Evolutionary conservation across 2,113 vertebrate genomes (phyloP).

Genomic region (Misgurnus anguillicaudatus): DNA sequence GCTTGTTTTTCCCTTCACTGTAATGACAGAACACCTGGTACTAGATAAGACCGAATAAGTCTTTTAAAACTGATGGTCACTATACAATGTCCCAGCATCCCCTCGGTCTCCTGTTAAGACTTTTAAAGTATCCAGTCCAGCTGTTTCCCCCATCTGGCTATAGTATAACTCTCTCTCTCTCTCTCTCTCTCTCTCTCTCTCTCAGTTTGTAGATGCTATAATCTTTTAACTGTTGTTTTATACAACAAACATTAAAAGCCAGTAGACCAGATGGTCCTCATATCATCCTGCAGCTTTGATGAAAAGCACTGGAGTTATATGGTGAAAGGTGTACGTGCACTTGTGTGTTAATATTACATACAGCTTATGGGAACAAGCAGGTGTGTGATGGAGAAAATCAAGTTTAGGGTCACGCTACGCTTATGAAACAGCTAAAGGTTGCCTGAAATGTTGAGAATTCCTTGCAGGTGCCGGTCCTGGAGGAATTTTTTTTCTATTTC

Average conservation of each 20-base stretch:
- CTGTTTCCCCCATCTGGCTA: conserved; percentile 92
- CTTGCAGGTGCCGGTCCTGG: conserved; percentile 54
- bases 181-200: conserved; percentile 57
- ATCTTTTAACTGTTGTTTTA: conserved; percentile 82
- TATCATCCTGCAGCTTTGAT: conserved; percentile 66
- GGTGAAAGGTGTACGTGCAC: conserved; percentile 26
- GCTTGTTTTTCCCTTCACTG: background rate
- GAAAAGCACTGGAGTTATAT: conserved; percentile 48
- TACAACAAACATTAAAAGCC: conserved; percentile 83
- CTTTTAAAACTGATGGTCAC: conserved; percentile 28
- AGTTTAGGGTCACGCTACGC: conserved; percentile 48
- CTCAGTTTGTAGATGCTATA: conserved; percentile 62
- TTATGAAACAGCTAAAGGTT: conserved; percentile 56
- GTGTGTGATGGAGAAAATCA: conserved; percentile 56
- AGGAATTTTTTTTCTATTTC: background rate
- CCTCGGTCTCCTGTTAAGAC: conserved; percentile 73
- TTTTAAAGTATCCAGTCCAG: conserved; percentile 75
- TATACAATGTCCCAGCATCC: conserved; percentile 54
- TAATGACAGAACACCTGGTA: background rate
- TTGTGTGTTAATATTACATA: conserved; percentile 50
- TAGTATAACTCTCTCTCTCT: conserved; percentile 76
- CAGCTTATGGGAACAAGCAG: conserved; percentile 63
- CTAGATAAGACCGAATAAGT: background rate
- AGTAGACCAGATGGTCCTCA: conserved; percentile 77
- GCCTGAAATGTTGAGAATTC: conserved; percentile 58